Conservation (phyloP, 35 echinoderm and acorn worm species). For the Anneissia japonica region DNA sequence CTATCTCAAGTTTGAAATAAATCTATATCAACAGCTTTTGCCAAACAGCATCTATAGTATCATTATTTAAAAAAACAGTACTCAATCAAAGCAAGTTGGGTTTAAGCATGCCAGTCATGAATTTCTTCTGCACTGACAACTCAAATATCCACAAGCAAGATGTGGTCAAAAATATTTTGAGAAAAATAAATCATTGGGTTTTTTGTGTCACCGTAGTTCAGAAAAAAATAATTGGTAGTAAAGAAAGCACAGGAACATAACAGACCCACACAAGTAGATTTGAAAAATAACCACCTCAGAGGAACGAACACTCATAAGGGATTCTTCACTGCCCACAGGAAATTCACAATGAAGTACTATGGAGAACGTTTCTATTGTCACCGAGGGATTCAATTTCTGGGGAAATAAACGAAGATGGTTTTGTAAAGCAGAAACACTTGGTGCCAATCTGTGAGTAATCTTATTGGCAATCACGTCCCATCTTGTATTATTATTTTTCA, state of each 20-base stretch:
- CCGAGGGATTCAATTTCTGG: not conserved
- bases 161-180: not conserved
- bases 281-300: not conserved
- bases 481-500: not conserved
- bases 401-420: not conserved
- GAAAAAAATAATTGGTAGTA: not conserved
- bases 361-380: not conserved
- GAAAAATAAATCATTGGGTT: not conserved
- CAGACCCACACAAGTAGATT: not conserved
- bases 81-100: too few relatives aligned
- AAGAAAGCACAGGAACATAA: not conserved
- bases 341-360: not conserved
- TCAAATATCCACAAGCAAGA: not conserved
- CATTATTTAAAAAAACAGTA: too few relatives aligned
- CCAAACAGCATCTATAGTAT: too few relatives aligned
- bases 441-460: not conserved
- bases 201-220: not conserved
- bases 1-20: too few relatives aligned
- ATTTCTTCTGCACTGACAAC: too few relatives aligned
- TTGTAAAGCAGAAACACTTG: not conserved
- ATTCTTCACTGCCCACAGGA: not conserved
- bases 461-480: not conserved
- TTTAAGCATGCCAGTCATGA: too few relatives aligned
- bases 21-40: too few relatives aligned
- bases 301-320: not conserved